Percentiles rank a stretch among this genome's conserved stretches.
These are phyloP conservation scores for Numenius phaeopus DNA, from an alignment of 2,797 vertebrate species.

Conservation along the genomic window DNA sequence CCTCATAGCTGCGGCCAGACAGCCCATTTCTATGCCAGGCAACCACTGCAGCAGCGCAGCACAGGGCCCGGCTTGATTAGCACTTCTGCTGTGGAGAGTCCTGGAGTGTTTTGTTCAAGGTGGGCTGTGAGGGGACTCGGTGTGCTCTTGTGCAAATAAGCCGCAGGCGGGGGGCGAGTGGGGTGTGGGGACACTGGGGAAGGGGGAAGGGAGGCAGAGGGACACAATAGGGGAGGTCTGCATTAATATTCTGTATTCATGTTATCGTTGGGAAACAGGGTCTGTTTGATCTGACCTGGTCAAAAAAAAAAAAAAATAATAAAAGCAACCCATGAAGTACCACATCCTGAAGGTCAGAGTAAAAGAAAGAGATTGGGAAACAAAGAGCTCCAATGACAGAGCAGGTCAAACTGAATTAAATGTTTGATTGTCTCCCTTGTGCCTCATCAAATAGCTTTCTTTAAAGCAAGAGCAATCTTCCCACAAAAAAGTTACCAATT, in stretches of 20 bases:
- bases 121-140: slow-evolving; percentile 71
- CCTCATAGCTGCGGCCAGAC: slow-evolving; percentile 85
- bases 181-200: neutral
- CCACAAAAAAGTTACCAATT: slow-evolving; percentile 54
- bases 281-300: slow-evolving; percentile 35
- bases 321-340: neutral
- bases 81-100: slow-evolving; percentile 75
- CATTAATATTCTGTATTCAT: slow-evolving; percentile 15
- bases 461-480: slow-evolving; percentile 60
- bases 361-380: slow-evolving; percentile 34
- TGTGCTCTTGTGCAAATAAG: slow-evolving; percentile 69
- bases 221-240: slow-evolving; percentile 22
- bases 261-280: slow-evolving; percentile 59
- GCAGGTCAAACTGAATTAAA: slow-evolving; percentile 70
- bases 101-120: slow-evolving; percentile 76
- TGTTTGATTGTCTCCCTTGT: slow-evolving; percentile 65
- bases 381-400: slow-evolving; percentile 57
- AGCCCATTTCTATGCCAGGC: slow-evolving; percentile 81
- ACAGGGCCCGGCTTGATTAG: slow-evolving; percentile 77
- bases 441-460: slow-evolving; percentile 42
- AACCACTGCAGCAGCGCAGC: slow-evolving; percentile 77
- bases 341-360: slow-evolving; percentile 43
- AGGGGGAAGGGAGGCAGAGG: neutral
- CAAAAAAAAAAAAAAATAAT: neutral
- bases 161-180: neutral